Conservation (phyloP, 64 coral and sea anemone genomes). For the Acropora tenuis region DNA sequence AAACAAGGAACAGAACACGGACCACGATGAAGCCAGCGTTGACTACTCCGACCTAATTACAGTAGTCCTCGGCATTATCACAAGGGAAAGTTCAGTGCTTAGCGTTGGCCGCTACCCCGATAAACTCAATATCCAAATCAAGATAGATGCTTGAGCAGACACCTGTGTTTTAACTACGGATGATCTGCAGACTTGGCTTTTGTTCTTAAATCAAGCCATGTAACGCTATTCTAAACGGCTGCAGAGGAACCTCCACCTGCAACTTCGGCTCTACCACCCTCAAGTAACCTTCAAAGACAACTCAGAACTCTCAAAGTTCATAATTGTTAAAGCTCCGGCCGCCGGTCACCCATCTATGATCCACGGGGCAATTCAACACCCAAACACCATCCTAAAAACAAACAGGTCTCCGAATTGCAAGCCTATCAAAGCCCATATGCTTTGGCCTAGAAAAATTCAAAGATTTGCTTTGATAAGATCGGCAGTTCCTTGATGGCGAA, state of each 20-base stretch:
- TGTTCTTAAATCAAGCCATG: conserved; percentile 46
- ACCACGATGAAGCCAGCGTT: not conserved
- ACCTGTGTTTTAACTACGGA: conserved; percentile 50
- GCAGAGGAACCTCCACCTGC: conserved; percentile 34
- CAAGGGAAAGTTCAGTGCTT: conserved; percentile 23
- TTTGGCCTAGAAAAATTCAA: conserved; percentile 7
- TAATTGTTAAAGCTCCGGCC: conserved; percentile 45
- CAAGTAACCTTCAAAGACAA: conserved; percentile 34
- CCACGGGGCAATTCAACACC: conserved; percentile 33
- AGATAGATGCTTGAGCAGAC: conserved; percentile 57
- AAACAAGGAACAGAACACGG: not conserved
- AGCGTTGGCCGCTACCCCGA: conserved; percentile 35
- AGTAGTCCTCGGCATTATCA: conserved; percentile 17
- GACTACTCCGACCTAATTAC: conserved; percentile 27
- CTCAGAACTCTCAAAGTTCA: conserved; percentile 52
- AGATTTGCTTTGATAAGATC: conserved; percentile 13
- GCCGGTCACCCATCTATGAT: conserved; percentile 38
- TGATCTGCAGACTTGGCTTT: conserved; percentile 30
- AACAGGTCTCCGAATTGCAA: not conserved
- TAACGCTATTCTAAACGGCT: conserved; percentile 31
- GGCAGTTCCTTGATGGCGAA: conserved; percentile 32
- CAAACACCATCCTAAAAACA: not conserved
- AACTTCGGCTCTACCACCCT: conserved; percentile 37
- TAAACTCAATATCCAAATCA: conserved; percentile 37
- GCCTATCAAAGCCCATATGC: not conserved